Evolutionary conservation across 2,888 invertebrate species (phyloP).

Genomic region (Plebejus melissa): DNA sequence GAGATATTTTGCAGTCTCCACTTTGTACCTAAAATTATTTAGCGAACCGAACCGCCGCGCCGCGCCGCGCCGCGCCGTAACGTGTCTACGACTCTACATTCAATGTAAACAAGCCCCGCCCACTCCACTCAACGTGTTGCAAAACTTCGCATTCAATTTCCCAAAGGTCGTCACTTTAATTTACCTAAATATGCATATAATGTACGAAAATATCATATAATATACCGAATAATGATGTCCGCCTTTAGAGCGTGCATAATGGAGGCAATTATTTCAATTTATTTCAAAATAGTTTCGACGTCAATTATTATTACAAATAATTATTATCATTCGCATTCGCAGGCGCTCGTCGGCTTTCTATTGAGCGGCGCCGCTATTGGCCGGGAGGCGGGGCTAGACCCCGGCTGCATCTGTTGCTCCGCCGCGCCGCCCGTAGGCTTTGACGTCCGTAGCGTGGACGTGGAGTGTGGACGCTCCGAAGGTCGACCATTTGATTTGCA

Average conservation of each 20-base stretch:
- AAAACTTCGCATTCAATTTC: not conserved
- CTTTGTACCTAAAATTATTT: not conserved
- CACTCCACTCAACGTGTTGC: not conserved
- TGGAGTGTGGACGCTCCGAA: not conserved
- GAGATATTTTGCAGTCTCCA: not conserved
- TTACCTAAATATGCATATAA: not conserved
- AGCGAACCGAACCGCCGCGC: not conserved
- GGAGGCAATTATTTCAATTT: not conserved
- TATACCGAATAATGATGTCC: not conserved
- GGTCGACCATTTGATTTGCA: not conserved
- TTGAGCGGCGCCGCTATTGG: not conserved
- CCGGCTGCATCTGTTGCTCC: slow-evolving; percentile 24
- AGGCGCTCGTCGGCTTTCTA: not conserved
- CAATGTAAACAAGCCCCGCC: not conserved
- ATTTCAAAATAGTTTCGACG: not conserved
- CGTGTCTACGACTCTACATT: not conserved
- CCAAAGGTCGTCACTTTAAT: not conserved
- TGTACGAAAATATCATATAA: not conserved
- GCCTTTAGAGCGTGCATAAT: not conserved
- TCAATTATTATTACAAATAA: not conserved
- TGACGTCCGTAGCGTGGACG: not conserved
- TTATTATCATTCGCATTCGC: not conserved
- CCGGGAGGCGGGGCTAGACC: slow-evolving; percentile 22
- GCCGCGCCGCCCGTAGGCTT: not conserved
- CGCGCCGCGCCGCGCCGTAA: not conserved